These are phyloP conservation scores for Schrankia costaestrigalis DNA, from an alignment of 2,888 invertebrate genomes.

Conservation along the genomic window DNA sequence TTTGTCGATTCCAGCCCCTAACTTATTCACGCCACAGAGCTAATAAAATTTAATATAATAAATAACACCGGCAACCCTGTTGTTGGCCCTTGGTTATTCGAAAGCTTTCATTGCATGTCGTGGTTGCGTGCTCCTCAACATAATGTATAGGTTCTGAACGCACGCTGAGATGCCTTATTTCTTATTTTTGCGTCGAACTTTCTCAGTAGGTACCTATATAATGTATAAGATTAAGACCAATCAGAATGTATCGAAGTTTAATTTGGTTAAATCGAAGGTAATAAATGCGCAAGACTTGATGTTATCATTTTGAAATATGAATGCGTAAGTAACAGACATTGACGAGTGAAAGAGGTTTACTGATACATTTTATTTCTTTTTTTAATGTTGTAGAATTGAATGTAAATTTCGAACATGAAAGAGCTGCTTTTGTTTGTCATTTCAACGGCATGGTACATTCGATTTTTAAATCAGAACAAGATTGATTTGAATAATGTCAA, in stretches of 20 bases:
- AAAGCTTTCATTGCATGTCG: slow-evolving; percentile 58
- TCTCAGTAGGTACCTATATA: slow-evolving; percentile 32
- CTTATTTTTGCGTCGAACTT: slow-evolving; percentile 38
- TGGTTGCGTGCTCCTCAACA: slow-evolving; percentile 60
- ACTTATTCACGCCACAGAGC: too few species aligned
- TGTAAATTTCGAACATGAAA: slow-evolving; percentile 2
- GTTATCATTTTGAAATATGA: slow-evolving; percentile 20
- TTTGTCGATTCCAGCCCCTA: too few species aligned
- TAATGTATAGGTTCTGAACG: slow-evolving; percentile 53
- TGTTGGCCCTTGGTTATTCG: slow-evolving; percentile 37
- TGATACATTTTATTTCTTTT: slow-evolving; percentile 7
- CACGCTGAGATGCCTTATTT: slow-evolving; percentile 53
- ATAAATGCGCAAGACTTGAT: slow-evolving; percentile 12
- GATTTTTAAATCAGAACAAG: not conserved
- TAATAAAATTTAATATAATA: not conserved
- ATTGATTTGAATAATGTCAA: too few species aligned
- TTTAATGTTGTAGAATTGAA: slow-evolving; percentile 7
- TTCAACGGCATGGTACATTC: slow-evolving; percentile 2
- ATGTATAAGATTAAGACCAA: slow-evolving; percentile 41
- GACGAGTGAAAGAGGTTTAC: too few species aligned
- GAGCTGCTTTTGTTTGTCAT: slow-evolving; percentile 4
- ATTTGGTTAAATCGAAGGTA: slow-evolving; percentile 24
- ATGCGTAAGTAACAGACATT: too few species aligned
- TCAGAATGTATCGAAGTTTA: slow-evolving; percentile 30
- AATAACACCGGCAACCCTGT: slow-evolving; percentile 42